A percentile compares a stretch with the other conserved stretches of the same genome.
Evolutionary conservation across 2,797 vertebrate genomes (phyloP).

Genomic region (Scleropages formosus): DNA sequence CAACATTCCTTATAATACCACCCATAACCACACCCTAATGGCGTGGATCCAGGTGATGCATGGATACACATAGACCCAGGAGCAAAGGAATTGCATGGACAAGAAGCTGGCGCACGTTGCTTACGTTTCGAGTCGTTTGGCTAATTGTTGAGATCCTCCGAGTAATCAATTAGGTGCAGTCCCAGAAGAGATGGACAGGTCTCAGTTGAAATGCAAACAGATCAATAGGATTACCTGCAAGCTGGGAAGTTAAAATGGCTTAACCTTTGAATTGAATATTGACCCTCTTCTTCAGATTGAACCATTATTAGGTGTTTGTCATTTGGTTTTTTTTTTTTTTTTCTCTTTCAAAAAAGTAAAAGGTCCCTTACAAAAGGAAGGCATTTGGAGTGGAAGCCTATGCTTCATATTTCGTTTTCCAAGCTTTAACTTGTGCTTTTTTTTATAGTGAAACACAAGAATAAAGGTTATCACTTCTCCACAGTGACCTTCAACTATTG

Average conservation of each 20-base stretch:
- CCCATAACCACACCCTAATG: too few species aligned
- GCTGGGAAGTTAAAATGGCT: conserved; percentile 37
- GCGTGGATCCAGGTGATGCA: neutral
- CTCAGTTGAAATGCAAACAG: conserved; percentile 40
- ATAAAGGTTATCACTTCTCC: neutral
- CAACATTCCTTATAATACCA: too few species aligned
- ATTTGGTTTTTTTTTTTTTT: too few species aligned
- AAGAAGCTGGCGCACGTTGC: neutral
- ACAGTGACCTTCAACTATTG: neutral
- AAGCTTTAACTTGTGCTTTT: conserved; percentile 5
- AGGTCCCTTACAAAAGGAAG: too few species aligned
- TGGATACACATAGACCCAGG: neutral
- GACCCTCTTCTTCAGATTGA: conserved; percentile 33
- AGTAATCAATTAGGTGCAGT: conserved; percentile 22
- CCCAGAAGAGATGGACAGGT: conserved; percentile 24
- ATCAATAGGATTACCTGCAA: conserved; percentile 45
- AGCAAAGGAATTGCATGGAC: neutral
- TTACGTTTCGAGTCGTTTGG: neutral
- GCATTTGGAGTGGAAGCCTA: too few species aligned
- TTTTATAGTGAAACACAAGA: neutral
- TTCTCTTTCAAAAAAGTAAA: too few species aligned
- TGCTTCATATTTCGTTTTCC: too few species aligned
- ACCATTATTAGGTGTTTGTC: conserved; percentile 39
- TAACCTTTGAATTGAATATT: conserved; percentile 46
- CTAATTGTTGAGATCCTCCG: neutral